A percentile compares a stretch with the other conserved stretches of the same genome.
Evolutionary conservation across 2,888 invertebrate genomes (phyloP).

Genomic region (Helleia helle): DNA sequence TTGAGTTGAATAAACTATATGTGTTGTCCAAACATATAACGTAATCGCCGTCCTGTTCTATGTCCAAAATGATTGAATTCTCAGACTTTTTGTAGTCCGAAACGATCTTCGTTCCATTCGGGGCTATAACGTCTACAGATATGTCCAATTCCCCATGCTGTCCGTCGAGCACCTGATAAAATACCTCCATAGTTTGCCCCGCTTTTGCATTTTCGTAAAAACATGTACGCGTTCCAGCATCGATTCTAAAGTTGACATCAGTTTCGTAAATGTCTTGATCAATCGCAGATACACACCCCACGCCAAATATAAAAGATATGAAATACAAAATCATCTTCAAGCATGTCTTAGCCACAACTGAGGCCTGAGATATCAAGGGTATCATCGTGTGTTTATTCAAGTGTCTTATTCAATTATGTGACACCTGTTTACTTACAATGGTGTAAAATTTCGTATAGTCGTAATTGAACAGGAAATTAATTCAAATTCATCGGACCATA

Average conservation of each 20-base stretch:
- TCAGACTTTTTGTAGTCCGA: slow-evolving; percentile 80
- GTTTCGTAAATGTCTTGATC: slow-evolving; percentile 37
- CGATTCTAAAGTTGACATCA: slow-evolving; percentile 51
- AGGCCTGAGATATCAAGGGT: background rate
- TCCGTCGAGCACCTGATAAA: slow-evolving; percentile 80
- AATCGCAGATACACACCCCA: slow-evolving; percentile 22
- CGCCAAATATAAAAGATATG: background rate
- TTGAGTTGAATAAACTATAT: slow-evolving; percentile 84
- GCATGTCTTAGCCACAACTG: background rate
- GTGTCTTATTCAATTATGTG: slow-evolving; percentile 17
- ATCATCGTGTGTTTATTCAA: slow-evolving; percentile 27
- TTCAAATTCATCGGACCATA: too few species aligned
- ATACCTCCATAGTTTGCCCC: slow-evolving; percentile 52
- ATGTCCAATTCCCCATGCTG: slow-evolving; percentile 89
- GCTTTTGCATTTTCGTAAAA: slow-evolving; percentile 47
- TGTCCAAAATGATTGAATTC: slow-evolving; percentile 77
- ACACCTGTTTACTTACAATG: too few species aligned
- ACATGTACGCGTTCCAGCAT: slow-evolving; percentile 48
- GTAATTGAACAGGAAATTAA: too few species aligned
- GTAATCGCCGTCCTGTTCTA: slow-evolving; percentile 80
- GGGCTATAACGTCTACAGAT: slow-evolving; percentile 80
- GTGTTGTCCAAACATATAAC: slow-evolving; percentile 91
- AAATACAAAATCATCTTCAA: background rate
- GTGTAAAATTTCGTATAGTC: too few species aligned
- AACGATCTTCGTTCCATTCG: slow-evolving; percentile 73